Conservation (phyloP, 2,888 invertebrate genomes). For the Urechis unicinctus region DNA sequence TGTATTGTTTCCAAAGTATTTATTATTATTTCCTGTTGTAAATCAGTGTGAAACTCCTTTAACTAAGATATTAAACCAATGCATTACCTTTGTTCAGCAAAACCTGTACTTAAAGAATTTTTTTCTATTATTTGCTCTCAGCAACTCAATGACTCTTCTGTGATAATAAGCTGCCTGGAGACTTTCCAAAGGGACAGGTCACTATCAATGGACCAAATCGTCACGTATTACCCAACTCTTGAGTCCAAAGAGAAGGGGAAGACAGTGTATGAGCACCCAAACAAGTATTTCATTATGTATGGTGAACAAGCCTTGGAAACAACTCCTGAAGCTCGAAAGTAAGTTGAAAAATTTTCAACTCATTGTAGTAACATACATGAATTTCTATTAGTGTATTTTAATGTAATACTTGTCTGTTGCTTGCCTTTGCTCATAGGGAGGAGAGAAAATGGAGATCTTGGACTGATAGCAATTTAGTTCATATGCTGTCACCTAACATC, state of each 20-base stretch:
- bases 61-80: neutral
- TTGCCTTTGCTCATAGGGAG: slow-evolving; percentile 60
- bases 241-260: slow-evolving; percentile 31
- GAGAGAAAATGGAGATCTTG: slow-evolving; percentile 94
- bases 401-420: too few species aligned
- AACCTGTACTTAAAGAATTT: neutral
- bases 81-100: neutral
- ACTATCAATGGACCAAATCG: slow-evolving; percentile 59
- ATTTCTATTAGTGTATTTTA: too few species aligned
- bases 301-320: slow-evolving; percentile 16
- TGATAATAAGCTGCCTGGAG: slow-evolving; percentile 82
- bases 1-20: neutral
- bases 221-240: slow-evolving; percentile 34
- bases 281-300: slow-evolving; percentile 48
- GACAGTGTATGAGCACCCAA: slow-evolving; percentile 39
- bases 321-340: slow-evolving; percentile 29
- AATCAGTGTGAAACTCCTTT: too few species aligned
- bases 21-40: neutral
- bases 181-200: slow-evolving; percentile 60
- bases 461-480: slow-evolving; percentile 86
- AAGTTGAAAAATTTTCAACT: slow-evolving; percentile 6
- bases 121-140: slow-evolving; percentile 42
- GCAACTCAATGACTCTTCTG: slow-evolving; percentile 87
- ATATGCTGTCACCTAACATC: slow-evolving; percentile 91
- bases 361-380: neutral